Percentiles rank a stretch among this genome's conserved stretches.
These are phyloP conservation scores for Oxygymnocypris stewartii DNA, from an alignment of 2,113 vertebrate species.

Conservation along the genomic window DNA sequence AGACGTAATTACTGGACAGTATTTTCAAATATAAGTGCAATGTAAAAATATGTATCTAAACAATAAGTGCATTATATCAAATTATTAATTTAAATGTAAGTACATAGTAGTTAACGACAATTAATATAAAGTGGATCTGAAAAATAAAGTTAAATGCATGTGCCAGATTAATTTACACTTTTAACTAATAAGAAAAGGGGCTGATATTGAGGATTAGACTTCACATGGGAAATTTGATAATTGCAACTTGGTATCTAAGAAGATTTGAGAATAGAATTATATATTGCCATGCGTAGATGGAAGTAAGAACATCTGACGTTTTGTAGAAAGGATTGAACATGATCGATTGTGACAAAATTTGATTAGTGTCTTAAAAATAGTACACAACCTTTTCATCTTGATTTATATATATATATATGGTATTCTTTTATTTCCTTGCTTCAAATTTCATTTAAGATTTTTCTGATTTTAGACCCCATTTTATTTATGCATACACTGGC, in stretches of 20 bases:
- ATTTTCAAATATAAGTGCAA: no score
- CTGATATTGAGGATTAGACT: not conserved
- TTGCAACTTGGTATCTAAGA: not conserved
- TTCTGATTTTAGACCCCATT: not conserved
- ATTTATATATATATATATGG: not conserved
- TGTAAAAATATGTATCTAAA: not conserved
- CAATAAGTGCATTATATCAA: not conserved
- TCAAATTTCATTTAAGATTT: not conserved
- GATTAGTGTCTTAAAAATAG: not conserved
- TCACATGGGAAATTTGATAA: not conserved
- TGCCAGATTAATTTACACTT: not conserved
- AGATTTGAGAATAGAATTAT: not conserved
- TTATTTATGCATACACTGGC: not conserved
- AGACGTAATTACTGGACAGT: no score
- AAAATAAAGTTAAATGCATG: not conserved
- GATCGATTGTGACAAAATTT: not conserved
- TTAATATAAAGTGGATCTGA: not conserved
- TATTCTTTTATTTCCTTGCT: not conserved
- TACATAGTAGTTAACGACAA: not conserved
- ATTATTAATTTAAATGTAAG: no score
- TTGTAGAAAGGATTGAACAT: not conserved
- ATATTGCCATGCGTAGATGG: not conserved
- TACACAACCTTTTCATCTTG: not conserved
- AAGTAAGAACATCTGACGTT: not conserved
- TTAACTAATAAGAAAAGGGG: not conserved